Base-by-base conservation (phyloP, 2,888 invertebrate species). In the Steinernema carpocapsae region DNA sequence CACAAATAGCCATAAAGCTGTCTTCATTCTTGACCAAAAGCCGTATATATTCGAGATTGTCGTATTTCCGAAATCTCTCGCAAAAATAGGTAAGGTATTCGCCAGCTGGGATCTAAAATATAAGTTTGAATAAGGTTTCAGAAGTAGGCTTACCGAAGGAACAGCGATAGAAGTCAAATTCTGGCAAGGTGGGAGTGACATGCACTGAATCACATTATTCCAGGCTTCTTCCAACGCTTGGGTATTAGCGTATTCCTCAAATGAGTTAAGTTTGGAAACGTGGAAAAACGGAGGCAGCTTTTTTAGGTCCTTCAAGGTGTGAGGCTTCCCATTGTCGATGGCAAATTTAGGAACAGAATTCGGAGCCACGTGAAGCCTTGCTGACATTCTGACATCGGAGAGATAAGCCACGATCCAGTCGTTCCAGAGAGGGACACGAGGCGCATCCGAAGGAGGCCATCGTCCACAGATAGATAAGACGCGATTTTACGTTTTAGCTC, bases 371-470 rank as follows among this genome's bases (percentile, higher is more conserved):
- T 56, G 56, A 14, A 56, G 24, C 56, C 56, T 6, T 3, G 22
- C 56, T 2, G 56, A 56, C 56, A 56, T 56, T 4, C 24, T 17
- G 3, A 24, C 14, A 22, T 17, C 22, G 19, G 56, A 56, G 24
- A 56, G 26, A 56, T 56, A 56, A 6, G 22, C 56, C 3, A 56
- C 22, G 22, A 56, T 56, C 56, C 56, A 56, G 1, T 56, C 56
- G 56, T 56, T 56, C 56, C 56, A 56, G 24, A 56, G 56, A 12
- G 24, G 17, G 24, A 56, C 4, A 56, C 56, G 56, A 56, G 56
- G 56, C 56, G 56, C 56, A 56, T 56, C 14, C 56, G 7, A 6
- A 56, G 56, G 22, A 56, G 56, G 2, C 56, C 56, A 26, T 56
- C 56, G 17, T 56, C 56, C 19, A 56, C 56, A 22, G 24, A 24